Conservation (phyloP, 2,797 vertebrate genomes). For the Paratrypauchen microcephalus region DNA sequence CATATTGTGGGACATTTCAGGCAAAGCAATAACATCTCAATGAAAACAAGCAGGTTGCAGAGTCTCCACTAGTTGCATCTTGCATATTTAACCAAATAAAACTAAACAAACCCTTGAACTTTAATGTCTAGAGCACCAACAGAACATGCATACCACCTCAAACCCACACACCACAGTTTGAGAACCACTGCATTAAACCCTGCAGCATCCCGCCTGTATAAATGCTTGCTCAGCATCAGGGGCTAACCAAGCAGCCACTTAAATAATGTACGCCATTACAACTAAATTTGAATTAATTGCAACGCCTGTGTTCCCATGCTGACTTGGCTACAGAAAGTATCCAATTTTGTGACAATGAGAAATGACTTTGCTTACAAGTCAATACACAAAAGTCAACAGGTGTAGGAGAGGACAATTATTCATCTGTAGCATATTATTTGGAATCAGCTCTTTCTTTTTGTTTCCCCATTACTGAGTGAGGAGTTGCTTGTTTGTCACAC, state of each 20-base stretch:
- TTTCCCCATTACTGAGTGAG: slow-evolving; percentile 6
- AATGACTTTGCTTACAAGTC: not conserved
- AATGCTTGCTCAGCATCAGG: slow-evolving; percentile 33
- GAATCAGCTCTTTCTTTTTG: slow-evolving; percentile 8
- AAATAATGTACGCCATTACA: slow-evolving; percentile 32
- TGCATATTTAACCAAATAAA: not conserved
- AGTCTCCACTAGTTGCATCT: too few species aligned
- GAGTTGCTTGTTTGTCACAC: slow-evolving; percentile 52
- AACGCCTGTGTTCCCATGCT: slow-evolving; percentile 15
- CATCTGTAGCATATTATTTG: not conserved
- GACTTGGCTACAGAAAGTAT: slow-evolving; percentile 18
- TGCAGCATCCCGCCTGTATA: slow-evolving; percentile 28
- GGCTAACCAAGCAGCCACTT: slow-evolving; percentile 28
- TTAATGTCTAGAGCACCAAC: not conserved
- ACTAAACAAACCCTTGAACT: not conserved
- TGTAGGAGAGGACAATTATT: slow-evolving; percentile 7
- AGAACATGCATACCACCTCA: not conserved
- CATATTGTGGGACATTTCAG: too few species aligned
- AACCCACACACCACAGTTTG: not conserved
- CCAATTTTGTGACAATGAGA: slow-evolving; percentile 10
- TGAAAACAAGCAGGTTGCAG: too few species aligned
- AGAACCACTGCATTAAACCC: slow-evolving; percentile 11
- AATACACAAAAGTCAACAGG: slow-evolving; percentile 34
- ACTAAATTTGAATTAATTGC: slow-evolving; percentile 30
- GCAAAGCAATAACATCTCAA: too few species aligned